These are phyloP conservation scores for Thymelicus lineola DNA, from an alignment of 2,888 invertebrate species.

Conservation along the genomic window DNA sequence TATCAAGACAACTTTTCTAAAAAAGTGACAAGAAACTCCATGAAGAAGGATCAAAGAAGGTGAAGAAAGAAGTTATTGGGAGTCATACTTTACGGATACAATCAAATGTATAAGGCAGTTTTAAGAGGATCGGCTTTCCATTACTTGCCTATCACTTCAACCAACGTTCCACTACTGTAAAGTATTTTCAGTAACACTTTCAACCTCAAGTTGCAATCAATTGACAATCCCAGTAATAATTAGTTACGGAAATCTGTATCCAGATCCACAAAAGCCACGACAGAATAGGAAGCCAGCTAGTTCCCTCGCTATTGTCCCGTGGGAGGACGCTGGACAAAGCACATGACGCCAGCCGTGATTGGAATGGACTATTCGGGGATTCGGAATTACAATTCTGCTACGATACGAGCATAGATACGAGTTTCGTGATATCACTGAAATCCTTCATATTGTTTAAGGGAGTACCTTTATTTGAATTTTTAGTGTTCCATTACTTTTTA, in stretches of 20 bases:
- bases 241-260: not conserved
- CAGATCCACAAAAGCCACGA: slow-evolving; percentile 3
- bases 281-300: slow-evolving; percentile 12
- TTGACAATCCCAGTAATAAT: not conserved
- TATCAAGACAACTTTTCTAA: too few species aligned
- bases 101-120: too few species aligned
- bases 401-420: slow-evolving; percentile 8
- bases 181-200: too few species aligned
- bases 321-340: slow-evolving; percentile 17
- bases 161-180: too few species aligned
- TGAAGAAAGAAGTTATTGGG: too few species aligned
- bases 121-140: too few species aligned
- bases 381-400: slow-evolving; percentile 8
- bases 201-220: not conserved
- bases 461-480: slow-evolving; percentile 1
- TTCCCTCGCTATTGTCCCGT: slow-evolving; percentile 14
- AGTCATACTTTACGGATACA: too few species aligned
- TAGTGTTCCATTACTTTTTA: not conserved
- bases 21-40: too few species aligned
- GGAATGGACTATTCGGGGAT: slow-evolving; percentile 9
- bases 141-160: too few species aligned
- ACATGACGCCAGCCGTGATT: slow-evolving; percentile 16
- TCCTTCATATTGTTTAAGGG: not conserved
- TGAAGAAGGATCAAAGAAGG: too few species aligned
- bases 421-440: not conserved